A percentile compares a stretch with the other conserved stretches of the same genome.
Evolutionary conservation across 2,888 invertebrate species (phyloP).

Genomic region (Andrena dorsata): DNA sequence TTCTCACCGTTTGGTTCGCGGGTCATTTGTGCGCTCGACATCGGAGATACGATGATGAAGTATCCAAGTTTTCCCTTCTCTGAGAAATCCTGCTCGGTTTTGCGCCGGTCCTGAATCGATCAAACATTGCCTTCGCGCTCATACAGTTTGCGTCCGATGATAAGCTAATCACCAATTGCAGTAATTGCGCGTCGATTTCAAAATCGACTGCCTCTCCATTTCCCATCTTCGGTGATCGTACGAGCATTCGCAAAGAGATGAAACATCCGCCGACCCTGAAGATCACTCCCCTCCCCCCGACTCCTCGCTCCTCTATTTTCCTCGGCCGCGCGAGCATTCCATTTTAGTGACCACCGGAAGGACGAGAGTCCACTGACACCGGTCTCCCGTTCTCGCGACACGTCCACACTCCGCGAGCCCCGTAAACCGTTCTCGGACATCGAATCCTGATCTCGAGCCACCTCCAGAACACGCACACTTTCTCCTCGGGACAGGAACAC

Average conservation of each 20-base stretch:
- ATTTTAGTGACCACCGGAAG: slow-evolving; percentile 42
- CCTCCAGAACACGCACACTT: slow-evolving; percentile 50
- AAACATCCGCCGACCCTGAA: background rate
- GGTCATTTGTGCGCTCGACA: background rate
- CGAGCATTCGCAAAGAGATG: background rate
- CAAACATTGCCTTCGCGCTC: slow-evolving; percentile 35
- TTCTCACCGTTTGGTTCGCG: slow-evolving; percentile 17
- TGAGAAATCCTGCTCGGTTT: background rate
- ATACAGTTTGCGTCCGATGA: background rate
- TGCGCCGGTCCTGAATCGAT: slow-evolving; percentile 41
- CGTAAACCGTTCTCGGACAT: slow-evolving; percentile 10
- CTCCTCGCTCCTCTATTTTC: background rate
- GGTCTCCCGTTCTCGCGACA: slow-evolving; percentile 6
- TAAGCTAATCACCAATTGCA: background rate
- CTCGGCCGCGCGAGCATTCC: slow-evolving; percentile 31
- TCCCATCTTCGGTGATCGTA: background rate
- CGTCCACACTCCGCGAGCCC: background rate
- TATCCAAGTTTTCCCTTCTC: background rate
- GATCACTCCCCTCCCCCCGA: background rate
- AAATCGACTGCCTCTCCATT: background rate
- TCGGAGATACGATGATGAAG: background rate
- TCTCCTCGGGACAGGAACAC: slow-evolving; percentile 56
- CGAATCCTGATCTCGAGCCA: slow-evolving; percentile 20
- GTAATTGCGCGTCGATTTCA: background rate
- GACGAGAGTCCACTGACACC: slow-evolving; percentile 42